phyloP scores from a whole-genome alignment of 2,113 vertebrate genomes.

The Spermophilus dauricus region DNA sequence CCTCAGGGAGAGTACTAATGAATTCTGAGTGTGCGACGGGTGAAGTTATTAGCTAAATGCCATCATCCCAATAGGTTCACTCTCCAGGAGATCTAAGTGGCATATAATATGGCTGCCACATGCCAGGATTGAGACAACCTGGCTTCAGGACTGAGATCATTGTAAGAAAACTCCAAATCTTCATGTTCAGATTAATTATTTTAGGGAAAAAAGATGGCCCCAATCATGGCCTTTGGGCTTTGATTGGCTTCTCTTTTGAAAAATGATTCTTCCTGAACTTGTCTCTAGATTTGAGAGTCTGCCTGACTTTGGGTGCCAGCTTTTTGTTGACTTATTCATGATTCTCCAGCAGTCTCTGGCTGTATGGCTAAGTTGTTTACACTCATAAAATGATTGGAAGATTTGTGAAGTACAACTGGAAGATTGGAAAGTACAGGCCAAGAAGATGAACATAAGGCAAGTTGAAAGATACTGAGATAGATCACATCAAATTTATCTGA shows the following conservation, averaged over 20 bases:
- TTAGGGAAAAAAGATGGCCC: not conserved
- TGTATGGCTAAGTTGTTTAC: not conserved
- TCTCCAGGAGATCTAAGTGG: not conserved
- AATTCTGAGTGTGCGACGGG: not conserved
- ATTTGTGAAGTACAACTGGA: not conserved
- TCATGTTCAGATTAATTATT: not conserved
- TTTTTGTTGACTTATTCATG: not conserved
- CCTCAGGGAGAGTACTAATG: fast-evolving
- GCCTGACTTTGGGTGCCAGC: not conserved
- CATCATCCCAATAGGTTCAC: not conserved
- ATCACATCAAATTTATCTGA: not conserved
- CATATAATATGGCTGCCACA: not conserved
- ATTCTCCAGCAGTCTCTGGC: not conserved
- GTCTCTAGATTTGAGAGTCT: not conserved
- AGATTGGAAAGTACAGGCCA: not conserved
- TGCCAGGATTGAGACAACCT: not conserved
- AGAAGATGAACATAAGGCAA: not conserved
- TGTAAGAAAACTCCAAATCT: not conserved
- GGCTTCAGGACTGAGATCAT: not conserved
- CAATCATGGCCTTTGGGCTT: not conserved
- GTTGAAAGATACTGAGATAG: not conserved
- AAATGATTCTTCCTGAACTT: not conserved
- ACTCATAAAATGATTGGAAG: not conserved
- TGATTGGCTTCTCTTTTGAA: not conserved
- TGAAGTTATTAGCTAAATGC: not conserved